Base-by-base conservation (phyloP, 2,797 vertebrate species). In the Macrochelys suwanniensis region DNA sequence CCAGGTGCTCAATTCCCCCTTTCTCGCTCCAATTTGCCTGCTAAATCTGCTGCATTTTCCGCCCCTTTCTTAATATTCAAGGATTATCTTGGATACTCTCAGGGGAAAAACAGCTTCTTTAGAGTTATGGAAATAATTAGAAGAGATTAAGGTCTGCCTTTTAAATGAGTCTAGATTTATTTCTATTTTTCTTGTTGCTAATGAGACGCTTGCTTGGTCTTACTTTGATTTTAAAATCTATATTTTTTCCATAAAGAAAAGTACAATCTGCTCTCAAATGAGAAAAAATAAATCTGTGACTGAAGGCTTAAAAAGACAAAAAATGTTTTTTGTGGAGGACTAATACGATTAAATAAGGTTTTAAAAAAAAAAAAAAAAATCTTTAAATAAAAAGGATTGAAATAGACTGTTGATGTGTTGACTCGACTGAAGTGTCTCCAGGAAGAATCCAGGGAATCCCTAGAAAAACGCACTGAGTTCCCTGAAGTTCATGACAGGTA, bases 71-170 rank as follows among this genome's bases (percentile, higher is more conserved):
- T 97, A 94, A 96, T 91, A 94, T 92, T 92, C 93, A 94, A 91
- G 89, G 90, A 94, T 97, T 96, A 94, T 97, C 86, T 94, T 49
- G 76, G 88, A 68, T 94, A 65, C 37, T 96, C 33, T 94, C 76
- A 74, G 79, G 78, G 87, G 89, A 93, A 96, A 91, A 87, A 89
- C 51, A 65, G 33, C 59, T 97, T 95, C 54, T 86, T 85, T 87
- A 88, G 86, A 42, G 71, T 88, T 96, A 89, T 80, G 95, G 94
- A 97, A 96, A 92, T 90, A 96, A 94, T 97, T 96, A 96, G 82
- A 93, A 95, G 92, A 88, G 19, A 95, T 90, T 96, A 88, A 28
- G 92, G 54, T 82, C 94, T 97, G 71, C 76, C 88, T 95, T 98
- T 96, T 95, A 89, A 97, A 96, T 79, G 59, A 85, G 56, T 61